A percentile compares a stretch with the other conserved stretches of the same genome.
phyloP scores from a whole-genome alignment of 2,113 vertebrate species.

The Lamprotornis superbus region DNA sequence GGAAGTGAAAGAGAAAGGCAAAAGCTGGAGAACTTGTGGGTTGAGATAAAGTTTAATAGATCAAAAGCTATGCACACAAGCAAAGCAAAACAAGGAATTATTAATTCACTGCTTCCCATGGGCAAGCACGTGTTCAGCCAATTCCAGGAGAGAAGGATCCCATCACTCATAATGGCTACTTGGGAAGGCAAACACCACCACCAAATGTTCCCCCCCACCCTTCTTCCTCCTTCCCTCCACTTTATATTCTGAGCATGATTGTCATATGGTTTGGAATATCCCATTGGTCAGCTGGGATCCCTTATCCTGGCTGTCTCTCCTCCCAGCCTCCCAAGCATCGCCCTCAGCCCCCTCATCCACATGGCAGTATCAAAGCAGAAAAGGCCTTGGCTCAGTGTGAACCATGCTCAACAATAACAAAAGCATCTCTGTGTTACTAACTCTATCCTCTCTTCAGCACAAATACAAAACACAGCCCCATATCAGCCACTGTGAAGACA shows the following conservation, averaged over 20 bases:
- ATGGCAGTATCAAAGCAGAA: background rate
- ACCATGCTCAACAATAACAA: background rate
- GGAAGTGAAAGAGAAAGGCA: background rate
- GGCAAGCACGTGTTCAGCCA: background rate
- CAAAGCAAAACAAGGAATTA: background rate
- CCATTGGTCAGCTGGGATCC: background rate
- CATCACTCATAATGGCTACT: background rate
- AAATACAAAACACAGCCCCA: background rate
- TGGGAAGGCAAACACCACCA: background rate
- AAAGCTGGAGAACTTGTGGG: background rate
- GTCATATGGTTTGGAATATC: background rate
- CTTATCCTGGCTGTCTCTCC: background rate
- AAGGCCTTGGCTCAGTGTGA: background rate
- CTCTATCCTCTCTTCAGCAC: background rate
- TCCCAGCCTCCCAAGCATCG: rapidly evolving
- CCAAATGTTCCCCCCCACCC: rapidly evolving
- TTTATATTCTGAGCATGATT: background rate
- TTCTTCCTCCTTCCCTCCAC: background rate
- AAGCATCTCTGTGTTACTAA: background rate
- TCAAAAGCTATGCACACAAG: background rate
- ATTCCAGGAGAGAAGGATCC: background rate
- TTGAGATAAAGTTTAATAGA: background rate
- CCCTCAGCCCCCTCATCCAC: too few species aligned
- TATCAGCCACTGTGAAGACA: too few species aligned
- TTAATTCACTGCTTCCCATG: background rate